A percentile compares a stretch with the other conserved stretches of the same genome.
Evolutionary conservation across 2,888 invertebrate species (phyloP).

Genomic region (Tetragonisca angustula): DNA sequence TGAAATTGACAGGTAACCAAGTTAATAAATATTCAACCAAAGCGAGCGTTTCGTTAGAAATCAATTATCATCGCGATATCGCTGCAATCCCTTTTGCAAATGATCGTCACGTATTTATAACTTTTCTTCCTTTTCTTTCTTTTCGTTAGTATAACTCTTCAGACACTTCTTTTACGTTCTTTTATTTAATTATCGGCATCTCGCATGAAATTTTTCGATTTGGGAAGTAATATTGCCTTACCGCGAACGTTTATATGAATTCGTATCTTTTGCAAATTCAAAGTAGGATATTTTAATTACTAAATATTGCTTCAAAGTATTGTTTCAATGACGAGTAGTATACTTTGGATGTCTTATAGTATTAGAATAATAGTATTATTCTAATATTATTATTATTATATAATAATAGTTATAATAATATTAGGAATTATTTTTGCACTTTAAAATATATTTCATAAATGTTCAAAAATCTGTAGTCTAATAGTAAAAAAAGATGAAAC

Average conservation of each 20-base stretch:
- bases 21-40: constrained; percentile 1
- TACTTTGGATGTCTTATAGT: not conserved
- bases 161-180: not conserved
- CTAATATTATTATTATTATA: too few species aligned
- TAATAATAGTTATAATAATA: too few species aligned
- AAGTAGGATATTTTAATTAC: not conserved
- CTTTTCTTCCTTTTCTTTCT: not conserved
- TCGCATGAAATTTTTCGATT: not conserved
- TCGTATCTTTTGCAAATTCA: not conserved
- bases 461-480: too few species aligned
- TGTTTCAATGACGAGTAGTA: not conserved
- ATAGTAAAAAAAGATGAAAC: too few species aligned
- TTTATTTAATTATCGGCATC: not conserved
- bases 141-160: not conserved
- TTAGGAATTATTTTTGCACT: too few species aligned
- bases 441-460: too few species aligned
- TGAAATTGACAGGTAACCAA: not conserved
- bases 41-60: not conserved
- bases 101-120: not conserved
- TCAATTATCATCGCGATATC: not conserved
- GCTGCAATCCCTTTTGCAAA: not conserved
- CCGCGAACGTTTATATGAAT: not conserved
- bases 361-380: not conserved
- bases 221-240: not conserved
- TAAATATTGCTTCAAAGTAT: not conserved